Conservation (phyloP, 2,113 vertebrate species). For the Poeciliopsis retropinna region DNA sequence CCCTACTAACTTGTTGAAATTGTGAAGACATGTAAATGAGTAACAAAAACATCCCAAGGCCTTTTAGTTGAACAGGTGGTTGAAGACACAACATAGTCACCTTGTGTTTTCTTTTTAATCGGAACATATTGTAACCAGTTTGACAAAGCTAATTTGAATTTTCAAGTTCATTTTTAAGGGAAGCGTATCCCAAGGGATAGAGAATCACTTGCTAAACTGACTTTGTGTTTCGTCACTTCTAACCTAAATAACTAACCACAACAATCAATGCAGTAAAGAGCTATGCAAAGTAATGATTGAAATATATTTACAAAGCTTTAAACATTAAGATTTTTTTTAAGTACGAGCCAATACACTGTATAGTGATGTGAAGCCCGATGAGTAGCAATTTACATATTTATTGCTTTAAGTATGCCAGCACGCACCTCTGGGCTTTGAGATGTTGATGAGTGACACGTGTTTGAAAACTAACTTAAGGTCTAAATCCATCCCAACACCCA, state of each 20-base stretch:
- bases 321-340: neutral
- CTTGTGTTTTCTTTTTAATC: too few relatives aligned
- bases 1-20: too few relatives aligned
- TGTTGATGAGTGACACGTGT: constrained; percentile 58
- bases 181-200: neutral
- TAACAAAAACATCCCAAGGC: too few relatives aligned
- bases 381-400: constrained; percentile 59
- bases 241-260: too few relatives aligned
- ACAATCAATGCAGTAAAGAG: too few relatives aligned
- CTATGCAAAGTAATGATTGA: neutral
- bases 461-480: constrained; percentile 51
- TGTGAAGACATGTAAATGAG: too few relatives aligned
- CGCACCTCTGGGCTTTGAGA: constrained; percentile 45
- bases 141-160: neutral
- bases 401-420: constrained; percentile 44
- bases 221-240: too few relatives aligned
- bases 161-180: neutral
- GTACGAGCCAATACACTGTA: neutral
- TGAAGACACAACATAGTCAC: too few relatives aligned
- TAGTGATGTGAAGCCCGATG: constrained; percentile 30
- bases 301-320: neutral
- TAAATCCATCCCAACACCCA: constrained; percentile 57
- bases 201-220: neutral
- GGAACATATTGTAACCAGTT: neutral
- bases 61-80: too few relatives aligned